Conservation (phyloP, 2,888 invertebrate species). For the Galerucella nymphaeae region DNA sequence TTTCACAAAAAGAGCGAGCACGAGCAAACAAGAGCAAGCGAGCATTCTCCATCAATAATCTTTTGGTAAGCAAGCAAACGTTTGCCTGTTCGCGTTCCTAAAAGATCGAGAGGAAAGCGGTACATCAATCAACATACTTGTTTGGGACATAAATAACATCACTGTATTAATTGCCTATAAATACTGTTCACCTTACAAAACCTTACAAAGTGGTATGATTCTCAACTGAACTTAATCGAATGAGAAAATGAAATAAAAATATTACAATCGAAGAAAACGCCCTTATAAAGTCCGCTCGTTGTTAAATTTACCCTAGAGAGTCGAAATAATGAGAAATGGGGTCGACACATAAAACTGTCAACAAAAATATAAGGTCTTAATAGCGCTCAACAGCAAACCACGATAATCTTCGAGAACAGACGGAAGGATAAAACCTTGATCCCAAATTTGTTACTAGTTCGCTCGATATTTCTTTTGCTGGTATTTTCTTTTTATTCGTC, state of each 20-base stretch:
- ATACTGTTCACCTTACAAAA: no score
- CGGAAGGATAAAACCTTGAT: neutral
- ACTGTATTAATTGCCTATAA: no score
- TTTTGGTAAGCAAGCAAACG: no score
- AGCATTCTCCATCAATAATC: no score
- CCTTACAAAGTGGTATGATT: neutral
- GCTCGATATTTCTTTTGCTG: neutral
- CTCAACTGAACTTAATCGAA: neutral
- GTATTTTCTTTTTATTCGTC: neutral
- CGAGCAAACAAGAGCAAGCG: no score
- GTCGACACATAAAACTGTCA: slow-evolving; percentile 20
- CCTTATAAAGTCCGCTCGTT: slow-evolving; percentile 5
- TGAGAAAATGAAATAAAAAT: neutral
- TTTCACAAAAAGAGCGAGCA: no score
- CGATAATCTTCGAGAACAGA: neutral
- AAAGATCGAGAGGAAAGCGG: no score
- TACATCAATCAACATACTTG: no score
- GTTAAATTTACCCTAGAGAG: slow-evolving; percentile 9
- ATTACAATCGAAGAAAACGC: neutral
- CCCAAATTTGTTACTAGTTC: slow-evolving; percentile 5
- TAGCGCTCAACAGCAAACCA: neutral
- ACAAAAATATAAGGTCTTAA: slow-evolving; percentile 18
- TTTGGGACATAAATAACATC: no score
- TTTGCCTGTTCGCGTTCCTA: no score
- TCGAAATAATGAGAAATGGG: slow-evolving; percentile 20